Conservation (phyloP, 2,797 vertebrate species). For the Myiothlypis chrysogaster region DNA sequence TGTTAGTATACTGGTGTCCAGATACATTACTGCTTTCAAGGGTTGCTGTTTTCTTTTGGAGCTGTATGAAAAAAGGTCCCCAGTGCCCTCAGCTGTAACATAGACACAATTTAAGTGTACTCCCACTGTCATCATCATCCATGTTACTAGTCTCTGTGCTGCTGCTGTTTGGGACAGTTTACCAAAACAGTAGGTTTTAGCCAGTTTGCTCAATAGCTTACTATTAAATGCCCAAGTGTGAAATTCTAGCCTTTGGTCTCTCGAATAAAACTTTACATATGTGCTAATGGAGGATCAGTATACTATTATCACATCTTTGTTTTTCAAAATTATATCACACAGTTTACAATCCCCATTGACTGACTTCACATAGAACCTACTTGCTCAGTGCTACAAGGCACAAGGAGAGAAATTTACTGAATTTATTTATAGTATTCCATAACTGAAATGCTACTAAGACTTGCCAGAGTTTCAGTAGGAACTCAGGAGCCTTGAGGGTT, state of each 20-base stretch:
- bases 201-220: background rate
- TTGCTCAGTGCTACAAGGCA: background rate
- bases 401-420: background rate
- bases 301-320: background rate
- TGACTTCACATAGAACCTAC: background rate
- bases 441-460: background rate
- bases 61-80: background rate
- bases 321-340: background rate
- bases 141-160: background rate
- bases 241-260: background rate
- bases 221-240: background rate
- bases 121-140: background rate
- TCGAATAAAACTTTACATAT: background rate
- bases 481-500: background rate
- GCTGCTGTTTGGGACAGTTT: background rate
- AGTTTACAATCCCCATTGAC: background rate
- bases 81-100: background rate
- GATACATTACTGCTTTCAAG: background rate
- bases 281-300: background rate
- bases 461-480: background rate
- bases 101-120: background rate
- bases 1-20: background rate
- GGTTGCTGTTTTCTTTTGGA: background rate
- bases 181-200: background rate
- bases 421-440: background rate